Percentiles rank a stretch among this genome's conserved stretches.
Evolutionary conservation across 1,140 invertebrate genomes (phyloP).

Genomic region (Aphaenogaster floridana): DNA sequence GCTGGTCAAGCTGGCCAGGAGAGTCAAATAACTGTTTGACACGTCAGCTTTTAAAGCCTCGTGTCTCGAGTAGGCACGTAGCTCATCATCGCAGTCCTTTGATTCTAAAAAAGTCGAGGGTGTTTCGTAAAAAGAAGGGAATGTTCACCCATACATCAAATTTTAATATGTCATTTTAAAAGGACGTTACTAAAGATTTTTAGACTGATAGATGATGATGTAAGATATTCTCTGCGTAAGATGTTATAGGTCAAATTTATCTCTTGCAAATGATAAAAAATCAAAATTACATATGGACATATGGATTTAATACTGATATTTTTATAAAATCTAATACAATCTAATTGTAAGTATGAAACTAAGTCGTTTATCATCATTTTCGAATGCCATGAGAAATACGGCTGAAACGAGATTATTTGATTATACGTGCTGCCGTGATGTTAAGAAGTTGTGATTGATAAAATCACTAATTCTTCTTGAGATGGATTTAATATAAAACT

Average conservation of each 20-base stretch:
- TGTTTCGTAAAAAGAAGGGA: not conserved
- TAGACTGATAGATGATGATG: slow-evolving; percentile 40
- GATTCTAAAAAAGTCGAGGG: slow-evolving; percentile 3
- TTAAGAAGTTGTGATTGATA: not conserved
- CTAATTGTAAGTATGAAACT: not conserved
- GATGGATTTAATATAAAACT: slow-evolving; percentile 18
- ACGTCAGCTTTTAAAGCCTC: slow-evolving; percentile 37
- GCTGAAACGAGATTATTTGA: slow-evolving; percentile 14
- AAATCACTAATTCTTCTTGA: slow-evolving; percentile 1
- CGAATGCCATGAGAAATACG: not conserved
- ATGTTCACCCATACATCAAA: not conserved
- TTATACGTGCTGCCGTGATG: not conserved
- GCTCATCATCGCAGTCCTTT: slow-evolving; percentile 13
- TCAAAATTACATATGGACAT: not conserved
- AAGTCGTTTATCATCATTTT: slow-evolving; percentile 37
- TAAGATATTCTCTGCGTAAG: not conserved
- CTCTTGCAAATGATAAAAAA: not conserved
- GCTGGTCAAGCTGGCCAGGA: slow-evolving; percentile 31
- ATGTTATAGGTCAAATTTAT: not conserved
- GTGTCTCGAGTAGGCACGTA: slow-evolving; percentile 4
- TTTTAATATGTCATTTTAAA: slow-evolving; percentile 37
- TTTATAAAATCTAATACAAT: slow-evolving; percentile 13
- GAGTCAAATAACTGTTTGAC: slow-evolving; percentile 61
- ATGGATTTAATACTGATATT: not conserved
- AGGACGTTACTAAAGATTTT: not conserved